These are phyloP conservation scores for Gymnopithys bicolor DNA, from an alignment of 2,797 vertebrate genomes.

Conservation along the genomic window DNA sequence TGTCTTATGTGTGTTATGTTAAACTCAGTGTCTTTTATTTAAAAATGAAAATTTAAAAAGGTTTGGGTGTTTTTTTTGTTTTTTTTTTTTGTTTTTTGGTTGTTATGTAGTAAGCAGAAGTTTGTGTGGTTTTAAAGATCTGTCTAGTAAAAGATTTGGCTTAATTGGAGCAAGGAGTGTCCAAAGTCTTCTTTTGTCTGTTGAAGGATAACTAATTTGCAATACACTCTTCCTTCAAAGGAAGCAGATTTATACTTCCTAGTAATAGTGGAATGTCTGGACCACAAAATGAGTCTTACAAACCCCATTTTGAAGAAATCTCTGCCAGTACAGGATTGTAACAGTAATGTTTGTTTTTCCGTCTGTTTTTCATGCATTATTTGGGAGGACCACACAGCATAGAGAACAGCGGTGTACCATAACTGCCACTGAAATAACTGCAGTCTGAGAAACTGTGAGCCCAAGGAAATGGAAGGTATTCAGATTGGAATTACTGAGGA, in stretches of 20 bases:
- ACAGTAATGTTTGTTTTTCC: background rate
- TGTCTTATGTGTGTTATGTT: background rate
- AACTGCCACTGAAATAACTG: background rate
- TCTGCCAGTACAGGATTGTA: background rate
- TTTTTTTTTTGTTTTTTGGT: background rate
- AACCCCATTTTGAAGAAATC: slow-evolving; percentile 13
- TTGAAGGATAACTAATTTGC: background rate
- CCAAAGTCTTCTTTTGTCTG: background rate
- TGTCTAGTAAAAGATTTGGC: background rate
- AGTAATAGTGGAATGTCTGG: slow-evolving; percentile 32
- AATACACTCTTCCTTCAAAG: background rate
- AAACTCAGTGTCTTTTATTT: background rate
- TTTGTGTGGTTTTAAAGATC: background rate
- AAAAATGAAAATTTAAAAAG: background rate
- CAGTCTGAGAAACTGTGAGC: background rate
- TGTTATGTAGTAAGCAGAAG: background rate
- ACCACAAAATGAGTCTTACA: slow-evolving; percentile 40
- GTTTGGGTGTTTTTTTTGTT: background rate
- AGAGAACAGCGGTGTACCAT: background rate
- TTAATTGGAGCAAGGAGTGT: background rate
- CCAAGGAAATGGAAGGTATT: background rate
- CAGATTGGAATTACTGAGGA: background rate
- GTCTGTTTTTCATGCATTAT: slow-evolving; percentile 20
- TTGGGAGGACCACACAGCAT: slow-evolving; percentile 20
- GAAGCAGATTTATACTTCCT: slow-evolving; percentile 26